Base-by-base conservation (phyloP, 2,113 vertebrate species). In the Coregonus clupeaformis region DNA sequence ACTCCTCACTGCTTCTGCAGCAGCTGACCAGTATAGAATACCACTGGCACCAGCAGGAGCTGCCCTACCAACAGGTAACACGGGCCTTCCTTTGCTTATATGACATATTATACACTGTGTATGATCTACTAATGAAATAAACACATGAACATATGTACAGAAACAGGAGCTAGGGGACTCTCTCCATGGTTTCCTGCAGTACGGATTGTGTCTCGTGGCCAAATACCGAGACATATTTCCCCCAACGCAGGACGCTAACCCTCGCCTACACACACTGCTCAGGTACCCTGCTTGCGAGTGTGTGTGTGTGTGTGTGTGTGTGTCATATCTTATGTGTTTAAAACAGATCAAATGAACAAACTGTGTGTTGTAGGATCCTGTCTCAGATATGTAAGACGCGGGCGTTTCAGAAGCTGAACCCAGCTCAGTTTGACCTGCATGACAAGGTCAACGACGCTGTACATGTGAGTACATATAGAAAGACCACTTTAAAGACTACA, bases 11-110 rank as follows among this genome's bases (percentile, higher is more conserved):
- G 69, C 90, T 99, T 66, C 86, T 99, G 59, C 95, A 97, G 81
- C 96, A 98, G 86, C 93, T 99, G 77, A 98, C 97, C 85, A 97
- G 97, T 85, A 97, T 99, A 2, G 97, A 98, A 84, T 99, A 99
- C 84, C 96, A 95, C 82, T 99, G 97, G 97, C 90, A 94, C 66
- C 95, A 96, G 90, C 95, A 96, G 71, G 91, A 96, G 75, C 93
- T 98, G 78, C 94, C 91, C 11, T 86, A 92, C 3, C 93, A 95
- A 27, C 92, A 93, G 91, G 92, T 92, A 79, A 52, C 9, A 42
- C 49, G 18, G 49, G 1, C 11, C 36, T 42, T 42, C 36, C 16
- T 52, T 18, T 52, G 14, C 49, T 52, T 52, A 18, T 18, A 18
- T 52, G 7, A 11, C 36, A 42, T 42, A 42, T 42, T 42, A 42